Evolutionary conservation across 2,888 invertebrate species (phyloP), one percentile per base, ranked within the genome.

Genomic region (Leuctra nigra): DNA sequence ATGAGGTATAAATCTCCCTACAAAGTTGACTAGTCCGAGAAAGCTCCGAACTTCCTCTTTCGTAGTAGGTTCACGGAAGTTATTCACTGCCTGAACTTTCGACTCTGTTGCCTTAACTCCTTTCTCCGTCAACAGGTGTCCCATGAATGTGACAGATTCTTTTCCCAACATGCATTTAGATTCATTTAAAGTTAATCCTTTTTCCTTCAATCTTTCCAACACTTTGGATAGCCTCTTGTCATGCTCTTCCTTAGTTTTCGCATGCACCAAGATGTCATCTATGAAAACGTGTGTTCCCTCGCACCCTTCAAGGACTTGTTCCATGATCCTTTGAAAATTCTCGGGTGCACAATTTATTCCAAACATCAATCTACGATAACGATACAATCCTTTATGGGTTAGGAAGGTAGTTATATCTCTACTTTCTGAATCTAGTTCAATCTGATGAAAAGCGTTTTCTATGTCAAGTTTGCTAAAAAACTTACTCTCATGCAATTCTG

Each of bases 301-400:
- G 18, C 69, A 68, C 4, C 61, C 63, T 35, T 59, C 29, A 2
- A 73, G 52, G 7, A 72, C 65, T 59, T 62, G 60, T 57, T 68
- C 67, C 22, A 74, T 55, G 1, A 65, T 65, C 63, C 72, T 69
- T 63, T 73, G 70, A 59, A 72, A 73, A 1, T 70, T 62, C 63
- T 73, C 74, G 0, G 70, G 68, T 4, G 75, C 75, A 53, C 70
- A 70, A 1, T 63, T 64, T 11, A 73, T 67, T 0, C 70, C 70
- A 58, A 71, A 72, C 67, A 69, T 68, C 7, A 71, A 25, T 13
- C 70, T 46, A 61, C 71, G 73, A 58, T 69, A 74, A 25, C 68
- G 59, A 55, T 58, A 70, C 11, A 72, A 50, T 0, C 70, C 71
- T 35, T 62, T 62, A 20, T 63, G 63, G 4, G 70, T 69, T 4